A percentile compares a stretch with the other conserved stretches of the same genome.
Conservation (phyloP, 1,140 invertebrate genomes). For the Drosophila virilis region DNA sequence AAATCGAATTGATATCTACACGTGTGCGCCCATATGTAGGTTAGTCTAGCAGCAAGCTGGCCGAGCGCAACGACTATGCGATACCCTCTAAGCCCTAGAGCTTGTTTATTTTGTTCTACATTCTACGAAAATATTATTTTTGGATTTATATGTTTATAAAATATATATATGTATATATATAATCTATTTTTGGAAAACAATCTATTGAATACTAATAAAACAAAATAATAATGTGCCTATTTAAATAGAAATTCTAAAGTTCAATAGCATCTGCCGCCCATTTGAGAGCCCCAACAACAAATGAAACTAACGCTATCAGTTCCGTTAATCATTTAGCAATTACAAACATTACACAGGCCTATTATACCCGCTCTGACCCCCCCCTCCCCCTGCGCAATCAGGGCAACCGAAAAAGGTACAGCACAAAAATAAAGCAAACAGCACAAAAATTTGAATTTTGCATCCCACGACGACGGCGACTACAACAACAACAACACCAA, state of each 20-base stretch:
- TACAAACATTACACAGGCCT: conserved; percentile 1
- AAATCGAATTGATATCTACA: conserved; percentile 39
- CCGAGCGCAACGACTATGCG: not conserved
- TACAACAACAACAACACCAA: conserved; percentile 23
- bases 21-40: conserved; percentile 5
- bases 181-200: too few relatives aligned
- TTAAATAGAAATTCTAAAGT: not conserved
- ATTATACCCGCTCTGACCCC: conserved; percentile 27
- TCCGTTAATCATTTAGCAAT: not conserved
- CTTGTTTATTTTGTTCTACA: not conserved
- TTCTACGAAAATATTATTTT: too few relatives aligned
- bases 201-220: too few relatives aligned
- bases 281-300: not conserved
- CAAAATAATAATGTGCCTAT: too few relatives aligned
- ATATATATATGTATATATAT: too few relatives aligned
- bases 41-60: conserved; percentile 18
- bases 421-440: conserved; percentile 69
- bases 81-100: conserved; percentile 8
- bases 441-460: conserved; percentile 69
- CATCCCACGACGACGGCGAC: conserved; percentile 61
- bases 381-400: not conserved
- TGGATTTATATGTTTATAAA: too few relatives aligned
- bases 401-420: conserved; percentile 52
- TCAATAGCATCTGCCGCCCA: not conserved
- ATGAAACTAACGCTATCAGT: not conserved